phyloP scores from a whole-genome alignment of 2,113 vertebrate genomes.

The Rhynchomys soricoides region DNA sequence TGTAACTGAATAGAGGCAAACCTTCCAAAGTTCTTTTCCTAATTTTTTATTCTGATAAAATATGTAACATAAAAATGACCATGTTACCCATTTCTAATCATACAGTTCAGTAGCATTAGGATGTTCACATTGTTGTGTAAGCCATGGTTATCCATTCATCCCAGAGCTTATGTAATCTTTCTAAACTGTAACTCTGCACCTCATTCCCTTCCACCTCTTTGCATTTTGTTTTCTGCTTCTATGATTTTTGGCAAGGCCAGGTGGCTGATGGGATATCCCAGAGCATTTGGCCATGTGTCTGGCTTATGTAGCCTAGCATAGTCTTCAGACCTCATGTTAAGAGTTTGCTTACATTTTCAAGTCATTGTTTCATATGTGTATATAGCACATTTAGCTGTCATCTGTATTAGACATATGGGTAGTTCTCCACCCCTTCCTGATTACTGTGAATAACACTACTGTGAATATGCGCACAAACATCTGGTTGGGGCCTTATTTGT shows the following conservation, averaged over 20 bases:
- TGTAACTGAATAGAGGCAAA: background rate
- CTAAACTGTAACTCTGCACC: background rate
- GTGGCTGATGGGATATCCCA: background rate
- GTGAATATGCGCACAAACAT: background rate
- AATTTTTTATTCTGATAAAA: background rate
- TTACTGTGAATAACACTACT: background rate
- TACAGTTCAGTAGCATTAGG: background rate
- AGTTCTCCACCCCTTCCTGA: background rate
- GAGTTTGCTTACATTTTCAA: background rate
- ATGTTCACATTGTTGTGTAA: background rate
- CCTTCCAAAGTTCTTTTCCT: background rate
- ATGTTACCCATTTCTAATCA: background rate
- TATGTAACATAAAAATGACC: background rate
- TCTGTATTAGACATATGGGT: background rate
- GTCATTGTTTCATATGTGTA: background rate
- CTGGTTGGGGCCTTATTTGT: background rate
- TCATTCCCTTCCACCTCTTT: too few species aligned
- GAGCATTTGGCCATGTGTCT: background rate
- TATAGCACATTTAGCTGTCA: background rate
- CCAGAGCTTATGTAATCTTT: background rate
- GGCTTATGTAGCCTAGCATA: background rate
- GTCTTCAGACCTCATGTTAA: background rate
- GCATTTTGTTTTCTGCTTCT: background rate
- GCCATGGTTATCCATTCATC: background rate
- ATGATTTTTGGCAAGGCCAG: background rate